Evolutionary conservation across 2,888 invertebrate genomes (phyloP).

Genomic region (Platypus cylindrus): DNA sequence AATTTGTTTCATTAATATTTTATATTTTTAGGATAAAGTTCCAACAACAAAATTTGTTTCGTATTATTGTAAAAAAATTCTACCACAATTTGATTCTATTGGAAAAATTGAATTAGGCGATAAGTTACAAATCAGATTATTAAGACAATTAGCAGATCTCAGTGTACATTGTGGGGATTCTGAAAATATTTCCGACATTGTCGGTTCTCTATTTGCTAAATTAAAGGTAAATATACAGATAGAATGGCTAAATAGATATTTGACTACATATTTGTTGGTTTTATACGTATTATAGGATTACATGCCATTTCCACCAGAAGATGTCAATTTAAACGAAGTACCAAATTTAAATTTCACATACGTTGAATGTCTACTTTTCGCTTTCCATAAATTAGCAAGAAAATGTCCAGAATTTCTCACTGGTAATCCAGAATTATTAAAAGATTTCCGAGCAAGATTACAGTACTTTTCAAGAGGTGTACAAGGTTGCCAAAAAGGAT

Average conservation of each 20-base stretch:
- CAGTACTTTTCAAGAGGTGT: slow-evolving; percentile 88
- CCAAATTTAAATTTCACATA: slow-evolving; percentile 88
- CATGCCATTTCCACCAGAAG: slow-evolving; percentile 76
- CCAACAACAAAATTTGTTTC: slow-evolving; percentile 74
- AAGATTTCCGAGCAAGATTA: slow-evolving; percentile 74
- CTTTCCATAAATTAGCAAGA: slow-evolving; percentile 62
- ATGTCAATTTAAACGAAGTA: slow-evolving; percentile 46
- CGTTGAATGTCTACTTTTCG: slow-evolving; percentile 81
- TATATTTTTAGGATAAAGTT: slow-evolving; percentile 55
- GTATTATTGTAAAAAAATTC: slow-evolving; percentile 73
- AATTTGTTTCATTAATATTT: slow-evolving; percentile 1
- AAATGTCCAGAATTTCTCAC: slow-evolving; percentile 67
- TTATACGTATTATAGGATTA: slow-evolving; percentile 71
- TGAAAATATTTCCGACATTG: slow-evolving; percentile 59
- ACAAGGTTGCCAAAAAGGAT: slow-evolving; percentile 43
- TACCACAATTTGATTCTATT: slow-evolving; percentile 61
- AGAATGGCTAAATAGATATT: not conserved
- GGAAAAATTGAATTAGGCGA: slow-evolving; percentile 43
- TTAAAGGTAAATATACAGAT: slow-evolving; percentile 48
- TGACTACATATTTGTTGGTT: not conserved
- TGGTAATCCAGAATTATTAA: slow-evolving; percentile 58
- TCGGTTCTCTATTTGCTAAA: slow-evolving; percentile 64
- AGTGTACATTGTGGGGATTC: slow-evolving; percentile 63
- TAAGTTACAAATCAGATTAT: slow-evolving; percentile 60
- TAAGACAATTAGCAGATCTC: slow-evolving; percentile 81